Evolutionary conservation across 2,113 vertebrate genomes (phyloP), one percentile per base, ranked within the genome.

Genomic region (Agelaius tricolor): DNA sequence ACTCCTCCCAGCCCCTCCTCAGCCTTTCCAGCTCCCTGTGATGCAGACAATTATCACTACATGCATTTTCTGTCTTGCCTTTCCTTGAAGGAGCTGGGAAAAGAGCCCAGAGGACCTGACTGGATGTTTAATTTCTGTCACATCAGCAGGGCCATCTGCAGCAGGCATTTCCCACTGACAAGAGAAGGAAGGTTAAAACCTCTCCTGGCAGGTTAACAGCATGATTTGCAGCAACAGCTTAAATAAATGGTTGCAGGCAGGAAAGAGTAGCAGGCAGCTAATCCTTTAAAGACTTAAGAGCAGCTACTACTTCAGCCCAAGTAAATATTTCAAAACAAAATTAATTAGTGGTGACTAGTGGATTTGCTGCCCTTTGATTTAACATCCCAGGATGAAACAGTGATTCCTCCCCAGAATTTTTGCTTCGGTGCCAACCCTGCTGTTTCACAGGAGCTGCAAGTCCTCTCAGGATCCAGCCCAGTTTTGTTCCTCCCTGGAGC

Each of bases 321-420:
- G 89, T 82, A 92, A 95, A 84, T 93, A 95, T 91, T 94, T 95
- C 93, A 94, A 96, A 94, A 73, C 65, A 54, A 91, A 93, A 89
- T 78, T 84, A 95, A 95, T 92, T 84, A 92, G 39, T 71, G 44
- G 71, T 61, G 92, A 93, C 79, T 61, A 54, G 80, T 62, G 46
- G 85, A 15, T 39, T 75, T 90, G 58, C 58, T 11, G 47, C 20
- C 51, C 71, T 80, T 51, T 1, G 0, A 46, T 79, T 43, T 43
- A 69, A 52, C 69, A 84, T 78, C 62, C 37, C 41, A 24, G 84
- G 51, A 74, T 83, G 69, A 76, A 87, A 37, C 0, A 3, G 49
- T 8, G 54, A 69, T 79, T 89, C 41, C 58, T 47, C 27, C 80
- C 21, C 52, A 23, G 79, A 62, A 59, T n/a, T 75, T 46, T 7